Evolutionary conservation across 1,140 invertebrate species (phyloP).

Genomic region (Myzus persicae): DNA sequence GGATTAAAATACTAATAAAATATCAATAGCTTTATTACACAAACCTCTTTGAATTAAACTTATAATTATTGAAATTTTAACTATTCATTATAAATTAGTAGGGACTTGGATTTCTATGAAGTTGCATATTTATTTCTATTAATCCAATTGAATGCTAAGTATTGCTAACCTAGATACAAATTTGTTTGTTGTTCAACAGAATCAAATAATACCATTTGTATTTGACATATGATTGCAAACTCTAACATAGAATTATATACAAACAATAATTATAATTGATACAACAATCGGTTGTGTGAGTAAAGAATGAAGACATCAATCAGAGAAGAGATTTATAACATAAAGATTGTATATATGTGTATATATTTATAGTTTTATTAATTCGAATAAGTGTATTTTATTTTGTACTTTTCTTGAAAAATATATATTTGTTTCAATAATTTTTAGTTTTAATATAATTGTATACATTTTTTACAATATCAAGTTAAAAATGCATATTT

Average conservation of each 20-base stretch:
- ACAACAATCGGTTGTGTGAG: no score
- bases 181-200: neutral
- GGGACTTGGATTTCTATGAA: neutral
- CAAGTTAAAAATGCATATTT: neutral
- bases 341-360: no score
- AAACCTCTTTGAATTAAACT: neutral
- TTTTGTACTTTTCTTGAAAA: neutral
- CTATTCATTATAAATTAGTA: neutral
- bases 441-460: neutral
- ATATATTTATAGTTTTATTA: neutral
- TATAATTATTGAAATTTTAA: neutral
- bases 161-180: neutral
- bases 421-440: neutral
- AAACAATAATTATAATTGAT: no score
- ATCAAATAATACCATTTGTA: neutral
- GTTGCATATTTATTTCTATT: neutral
- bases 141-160: neutral
- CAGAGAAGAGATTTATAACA: no score
- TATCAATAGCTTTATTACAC: neutral
- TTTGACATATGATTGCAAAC: neutral
- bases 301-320: no score
- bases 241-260: no score
- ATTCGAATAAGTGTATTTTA: neutral
- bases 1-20: neutral
- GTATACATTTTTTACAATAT: neutral